Evolutionary conservation across 30 jellyfish, hydroid and myxozoan species (phyloP), one percentile per base, ranked within the genome.

Genomic region (Aurelia sp.): DNA sequence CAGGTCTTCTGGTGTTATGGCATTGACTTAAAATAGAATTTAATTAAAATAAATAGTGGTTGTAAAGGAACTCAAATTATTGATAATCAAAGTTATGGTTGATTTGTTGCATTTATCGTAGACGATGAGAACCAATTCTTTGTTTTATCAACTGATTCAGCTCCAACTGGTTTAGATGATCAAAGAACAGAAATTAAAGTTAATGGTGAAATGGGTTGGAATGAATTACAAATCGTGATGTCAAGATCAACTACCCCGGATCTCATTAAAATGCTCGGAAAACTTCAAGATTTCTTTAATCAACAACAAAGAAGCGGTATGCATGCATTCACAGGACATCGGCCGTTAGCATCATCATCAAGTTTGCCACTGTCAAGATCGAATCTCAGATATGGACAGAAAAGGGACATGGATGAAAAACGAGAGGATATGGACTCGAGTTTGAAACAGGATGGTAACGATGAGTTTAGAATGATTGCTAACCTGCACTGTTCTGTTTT

Each of bases 161-260:
- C 87, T 9, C 33, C 81, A 10, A 66, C 47, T 13, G 38, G 38
- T 17, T 65, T 59, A 11, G 55, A 17, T 21, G 88, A 72, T 15
- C 81, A 48, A 53, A 70, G 71, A 40, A 53, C 88, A 6, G 86
- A 73, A 20, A 66, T 93, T 20, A 72, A 79, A 18, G 89, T 92
- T 10, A 44, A 74, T 62, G 97, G 99, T 30, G 97, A 85, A 15
- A 38, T 82, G 51, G 92, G 90, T 16, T 95, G 99, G 99, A 86
- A 85, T 73, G 97, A 90, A 62, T 82, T 95, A 19, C 97, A 95
- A 63, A 66, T 95, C 20, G 91, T 95, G 50, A 90, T 95, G 95
- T 95, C 98, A 24, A 73, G 98, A 55, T 95, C 99, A 30, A 95
- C 98, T 15, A 87, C 99, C 19, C 97, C 99, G 12, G 99, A 95